Evolutionary conservation across 2,797 vertebrate species (phyloP), one percentile per base, ranked within the genome.

Genomic region (Eulemur mongoz): DNA sequence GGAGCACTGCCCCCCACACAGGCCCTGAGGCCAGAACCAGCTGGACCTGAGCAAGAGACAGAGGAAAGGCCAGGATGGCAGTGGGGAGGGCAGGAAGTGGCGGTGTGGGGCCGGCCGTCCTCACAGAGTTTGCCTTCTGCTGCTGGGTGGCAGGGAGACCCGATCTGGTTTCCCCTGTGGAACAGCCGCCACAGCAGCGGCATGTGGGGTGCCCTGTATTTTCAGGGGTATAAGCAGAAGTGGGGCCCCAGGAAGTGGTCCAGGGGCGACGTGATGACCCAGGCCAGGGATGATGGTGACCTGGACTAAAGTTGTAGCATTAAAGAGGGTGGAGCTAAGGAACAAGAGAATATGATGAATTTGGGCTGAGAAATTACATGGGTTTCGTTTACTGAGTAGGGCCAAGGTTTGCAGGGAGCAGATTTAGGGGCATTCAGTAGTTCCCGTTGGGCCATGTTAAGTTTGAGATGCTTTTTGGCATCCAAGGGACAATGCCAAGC

Each of bases 341-440:
- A 40, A 17, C 0, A 1, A 75, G 70, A 45, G 43, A 54, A 8
- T 1, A 6, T 27, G 20, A 0, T 14, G 7, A 10, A 32, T 82
- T 83, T 32, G 25, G 69, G 30, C 52, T 72, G 52, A 54, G 27
- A 67, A 67, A 15, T 30, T 61, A 10, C 5, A 0, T 40, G 45
- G 22, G 38, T 59, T 79, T 54, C 48, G 32, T 65, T 73, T 67
- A 30, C 30, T 20, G 27, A 32, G 30, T 27, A 10, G 45, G 79
- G 61, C 14, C 57, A 25, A 72, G n/a, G 13, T 10, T 52, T 32
- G 30, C 13, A 18, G 25, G 38, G 25, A 35, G n/a, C 15, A 65
- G 40, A 12, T 22, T 8, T 17, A 35, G 70, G 48, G 30, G 43
- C 22, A 2, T 45, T 27, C 35, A 3, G 13, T 18, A 40, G 25